Percentiles rank a stretch among this genome's conserved stretches.
phyloP scores from a whole-genome alignment of 2,888 invertebrate genomes.

The Ferrisia virgata region DNA sequence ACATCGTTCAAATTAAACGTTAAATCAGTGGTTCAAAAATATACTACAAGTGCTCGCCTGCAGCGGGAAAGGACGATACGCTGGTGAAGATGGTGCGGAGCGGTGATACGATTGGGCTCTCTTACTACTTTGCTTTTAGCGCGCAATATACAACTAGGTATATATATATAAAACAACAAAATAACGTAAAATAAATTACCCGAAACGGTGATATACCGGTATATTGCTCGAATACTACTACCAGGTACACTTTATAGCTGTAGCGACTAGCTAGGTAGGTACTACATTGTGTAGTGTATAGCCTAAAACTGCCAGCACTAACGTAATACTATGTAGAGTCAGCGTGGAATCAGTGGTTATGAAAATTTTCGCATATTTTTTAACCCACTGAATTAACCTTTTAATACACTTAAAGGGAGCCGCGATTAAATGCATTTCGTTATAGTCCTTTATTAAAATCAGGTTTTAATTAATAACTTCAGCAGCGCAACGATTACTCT shows the following conservation, averaged over 20 bases:
- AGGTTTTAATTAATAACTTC: constrained; percentile 44
- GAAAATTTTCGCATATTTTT: background rate
- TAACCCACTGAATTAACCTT: constrained; percentile 21
- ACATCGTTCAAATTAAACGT: constrained; percentile 35
- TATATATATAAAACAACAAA: too few species aligned
- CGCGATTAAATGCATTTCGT: constrained; percentile 42
- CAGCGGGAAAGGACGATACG: too few species aligned
- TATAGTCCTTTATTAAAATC: constrained; percentile 42
- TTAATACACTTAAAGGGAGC: constrained; percentile 25
- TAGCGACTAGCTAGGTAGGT: too few species aligned
- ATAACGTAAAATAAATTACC: background rate
- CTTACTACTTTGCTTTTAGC: background rate
- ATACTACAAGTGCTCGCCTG: too few species aligned
- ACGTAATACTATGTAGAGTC: background rate
- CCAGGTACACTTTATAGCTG: background rate
- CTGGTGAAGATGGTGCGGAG: background rate
- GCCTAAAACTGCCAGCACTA: too few species aligned
- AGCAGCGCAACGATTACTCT: constrained; percentile 40
- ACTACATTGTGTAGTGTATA: background rate
- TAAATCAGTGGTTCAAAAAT: constrained; percentile 35
- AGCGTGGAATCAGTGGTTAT: background rate
- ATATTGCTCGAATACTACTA: background rate
- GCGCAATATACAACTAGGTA: background rate
- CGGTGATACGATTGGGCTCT: background rate
- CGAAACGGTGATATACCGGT: background rate